Percentiles rank a stretch among this genome's conserved stretches.
Evolutionary conservation across 2,888 invertebrate species (phyloP).

Genomic region (Xanthia icteritia): DNA sequence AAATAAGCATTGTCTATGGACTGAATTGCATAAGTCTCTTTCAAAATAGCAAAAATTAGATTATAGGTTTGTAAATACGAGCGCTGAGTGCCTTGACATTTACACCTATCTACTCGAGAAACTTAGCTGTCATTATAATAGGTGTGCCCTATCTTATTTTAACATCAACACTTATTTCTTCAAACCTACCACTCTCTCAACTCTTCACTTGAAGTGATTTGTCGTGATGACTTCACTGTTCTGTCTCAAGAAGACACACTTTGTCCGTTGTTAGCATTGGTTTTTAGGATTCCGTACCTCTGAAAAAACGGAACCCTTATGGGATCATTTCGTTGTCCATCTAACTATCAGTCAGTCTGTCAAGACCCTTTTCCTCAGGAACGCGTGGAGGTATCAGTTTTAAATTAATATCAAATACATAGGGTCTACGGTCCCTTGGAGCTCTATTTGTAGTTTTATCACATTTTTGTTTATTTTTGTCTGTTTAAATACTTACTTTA

Average conservation of each 20-base stretch:
- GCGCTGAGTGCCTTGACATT: not conserved
- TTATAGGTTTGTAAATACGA: not conserved
- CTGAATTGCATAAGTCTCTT: not conserved
- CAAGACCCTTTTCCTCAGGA: no score
- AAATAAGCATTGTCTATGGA: not conserved
- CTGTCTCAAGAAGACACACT: conserved; percentile 12
- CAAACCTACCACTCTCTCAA: conserved; percentile 13
- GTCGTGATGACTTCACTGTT: conserved; percentile 15
- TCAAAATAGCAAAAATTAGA: not conserved
- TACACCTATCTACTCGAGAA: not conserved
- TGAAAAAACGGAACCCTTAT: no score
- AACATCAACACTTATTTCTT: conserved; percentile 32
- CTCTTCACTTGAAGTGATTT: conserved; percentile 28
- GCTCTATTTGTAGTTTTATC: no score
- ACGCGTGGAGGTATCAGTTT: no score
- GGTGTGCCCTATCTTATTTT: conserved; percentile 51
- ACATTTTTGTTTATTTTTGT: no score
- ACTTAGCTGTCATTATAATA: conserved; percentile 1
- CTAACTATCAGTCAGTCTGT: no score
- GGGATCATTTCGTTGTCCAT: no score
- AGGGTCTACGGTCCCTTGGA: no score
- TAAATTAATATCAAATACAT: no score
- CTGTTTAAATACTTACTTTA: no score
- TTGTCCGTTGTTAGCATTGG: not conserved
- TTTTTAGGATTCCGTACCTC: not conserved